Evolutionary conservation across 2,888 invertebrate genomes (phyloP), one percentile per base, ranked within the genome.

Genomic region (Lycaena phlaeas): DNA sequence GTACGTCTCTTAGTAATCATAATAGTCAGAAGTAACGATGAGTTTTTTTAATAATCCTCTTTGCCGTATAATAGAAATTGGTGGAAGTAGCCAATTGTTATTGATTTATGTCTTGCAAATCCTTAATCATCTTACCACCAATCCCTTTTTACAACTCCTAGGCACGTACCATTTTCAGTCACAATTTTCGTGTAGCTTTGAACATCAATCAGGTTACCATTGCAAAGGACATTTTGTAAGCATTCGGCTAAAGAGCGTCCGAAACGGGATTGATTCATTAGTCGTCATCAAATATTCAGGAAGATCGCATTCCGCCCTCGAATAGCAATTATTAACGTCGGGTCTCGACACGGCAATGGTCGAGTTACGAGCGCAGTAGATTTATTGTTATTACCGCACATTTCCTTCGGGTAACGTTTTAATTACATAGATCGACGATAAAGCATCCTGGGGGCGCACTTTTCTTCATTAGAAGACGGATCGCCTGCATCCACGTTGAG

Each of bases 361-460:
- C 57, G 52, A 59, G 61, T 66, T 62, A 61, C 67, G 61, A 62
- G 54, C 62, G 56, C 54, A 56, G 53, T 59, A 74, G 81, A 84
- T 84, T 84, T 84, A 84, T 77, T 70, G 78, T 82, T 81, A 84
- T 82, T 81, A 69, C 82, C 70, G 64, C 68, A 70, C 78, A 76
- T 82, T 82, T 82, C 82, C 82, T 82, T 62, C 67, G 81, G 77
- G 82, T 72, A 79, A 82, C 84, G 81, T 82, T 84, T 82, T 82
- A 84, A 84, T 84, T 84, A 84, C 84, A 76, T 72, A 76, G 84
- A 82, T 84, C 82, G 81, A 53, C 73, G 77, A 82, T 82, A 82
- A 84, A 82, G 55, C 76, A 82, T 79, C 77, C 72, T 61, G 67
- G 62, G 72, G 72, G 77, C 81, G 77, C 81, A 84, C 84, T 82